Evolutionary conservation across 2,113 vertebrate genomes (phyloP), one percentile per base, ranked within the genome.

Genomic region (Xyliphius kryptos): DNA sequence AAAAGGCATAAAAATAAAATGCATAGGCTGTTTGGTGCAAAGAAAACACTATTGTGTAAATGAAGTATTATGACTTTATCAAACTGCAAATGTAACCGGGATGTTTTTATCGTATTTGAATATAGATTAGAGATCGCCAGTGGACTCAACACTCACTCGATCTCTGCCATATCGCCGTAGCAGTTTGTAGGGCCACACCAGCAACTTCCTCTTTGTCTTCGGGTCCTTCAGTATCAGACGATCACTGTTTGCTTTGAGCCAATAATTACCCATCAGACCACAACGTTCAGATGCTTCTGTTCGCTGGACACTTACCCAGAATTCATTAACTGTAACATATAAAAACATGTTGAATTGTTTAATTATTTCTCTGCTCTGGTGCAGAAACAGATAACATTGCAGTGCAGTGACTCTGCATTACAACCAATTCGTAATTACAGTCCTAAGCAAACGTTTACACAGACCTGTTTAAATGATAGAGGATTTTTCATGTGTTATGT

Each of bases 81-180:
- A 32, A 32, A 32, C 4, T 32, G 26, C 26, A 32, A 32, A 32
- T 32, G 26, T 32, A 32, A 1, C 4, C 26, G 7, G 26, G 26
- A 32, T 32, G 26, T 3, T 32, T 32, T 32, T 2, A 32, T 32
- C 7, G 26, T 32, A 32, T 32, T 32, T 32, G 26, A 32, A 32
- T 32, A 32, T 3, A 32, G 26, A 32, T 32, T 32, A 32, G 26
- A 32, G 26, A 32, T 32, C 7, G 7, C 4, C 26, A 32, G 26
- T 32, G 4, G 7, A 32, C 26, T 32, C n/a, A 32, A 32, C 26
- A 19, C 87, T 57, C 57, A 99, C 96, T 90, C 93, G 88, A 75
- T 99, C 96, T 21, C 95, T 81, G 32, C 96, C 96, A 0, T 98
- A 99, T 83, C 96, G 87, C 2, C 96, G 84, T 17, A 99, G 86